Base-by-base conservation (phyloP, 2,797 vertebrate species). In the Zalophus californianus region DNA sequence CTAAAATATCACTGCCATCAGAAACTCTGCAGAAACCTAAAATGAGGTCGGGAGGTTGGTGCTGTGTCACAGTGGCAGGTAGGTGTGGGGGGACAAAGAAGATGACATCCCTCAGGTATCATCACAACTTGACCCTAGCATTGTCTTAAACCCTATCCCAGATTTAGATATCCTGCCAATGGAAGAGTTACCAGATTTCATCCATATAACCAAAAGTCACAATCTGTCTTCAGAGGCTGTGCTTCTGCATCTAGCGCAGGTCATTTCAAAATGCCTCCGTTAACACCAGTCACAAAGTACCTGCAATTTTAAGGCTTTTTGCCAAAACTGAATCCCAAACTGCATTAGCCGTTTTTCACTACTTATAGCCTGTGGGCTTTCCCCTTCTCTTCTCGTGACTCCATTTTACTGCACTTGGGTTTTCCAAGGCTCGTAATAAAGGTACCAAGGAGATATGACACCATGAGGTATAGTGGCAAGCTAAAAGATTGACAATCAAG, bases 271-370 rank as follows among this genome's bases (percentile, higher is more conserved):
- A 85, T 52, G 80, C 54, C 15, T 95, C 60, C 7, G 54, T 85
- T 87, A 85, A 48, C n/a, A 95, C 91, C 52, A 66, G 48, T 48
- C 77, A 84, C 70, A 96, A 27, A 80, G 83, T 50, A 89, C 23
- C 79, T 93, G 48, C 11, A 90, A 91, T 66, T 54, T 68, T 50
- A 92, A 95, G 70, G 52, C 86, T 96, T 94, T 80, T 70, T 44
- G 48, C 66, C n/a, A 97, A 96, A 98, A 98, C 38, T 89, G 92
- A 98, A 98, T 96, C 97, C 96, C 91, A 96, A 97, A 93, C 97
- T 97, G 80, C 92, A 97, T 96, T 96, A 95, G 96, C 92, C 82
- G 93, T 95, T 98, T 95, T 73, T 93, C 93, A 41, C 97, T 98
- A 98, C 95, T 97, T 94, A 95, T 58, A 97, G 91, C 97, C 96